These are phyloP conservation scores for Alcedo atthis DNA, from an alignment of 2,797 vertebrate species.

Conservation along the genomic window DNA sequence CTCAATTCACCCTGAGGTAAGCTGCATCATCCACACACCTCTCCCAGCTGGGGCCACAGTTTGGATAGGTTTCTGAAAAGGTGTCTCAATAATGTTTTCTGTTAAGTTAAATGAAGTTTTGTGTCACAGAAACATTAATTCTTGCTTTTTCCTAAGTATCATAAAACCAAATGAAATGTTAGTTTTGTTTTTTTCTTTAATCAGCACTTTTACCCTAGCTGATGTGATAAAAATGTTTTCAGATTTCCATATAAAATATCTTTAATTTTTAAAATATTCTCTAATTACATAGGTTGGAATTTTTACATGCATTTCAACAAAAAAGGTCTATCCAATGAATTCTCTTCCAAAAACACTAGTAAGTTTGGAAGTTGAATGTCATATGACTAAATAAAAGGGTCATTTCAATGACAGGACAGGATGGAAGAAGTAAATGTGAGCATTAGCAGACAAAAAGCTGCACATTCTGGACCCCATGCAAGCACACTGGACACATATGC, in stretches of 20 bases:
- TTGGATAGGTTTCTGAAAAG: background rate
- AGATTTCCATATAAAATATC: constrained; percentile 71
- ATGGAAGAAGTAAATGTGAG: background rate
- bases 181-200: background rate
- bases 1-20: background rate
- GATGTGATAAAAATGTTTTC: constrained; percentile 65
- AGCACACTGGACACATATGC: background rate
- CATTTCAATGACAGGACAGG: constrained; percentile 32
- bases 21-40: background rate
- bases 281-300: constrained; percentile 72
- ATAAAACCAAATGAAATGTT: constrained; percentile 28
- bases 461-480: constrained; percentile 1
- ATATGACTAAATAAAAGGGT: constrained; percentile 68
- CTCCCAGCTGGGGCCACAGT: accelerated
- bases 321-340: constrained; percentile 64
- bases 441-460: constrained; percentile 15
- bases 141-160: background rate
- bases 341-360: constrained; percentile 66
- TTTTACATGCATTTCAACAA: constrained; percentile 74
- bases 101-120: background rate
- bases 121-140: background rate
- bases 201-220: constrained; percentile 50
- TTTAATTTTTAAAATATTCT: constrained; percentile 66
- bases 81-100: background rate
- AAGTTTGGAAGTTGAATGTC: constrained; percentile 60